These are phyloP conservation scores for Ctenicera cuprea DNA, from an alignment of 2,888 invertebrate species.

Conservation along the genomic window DNA sequence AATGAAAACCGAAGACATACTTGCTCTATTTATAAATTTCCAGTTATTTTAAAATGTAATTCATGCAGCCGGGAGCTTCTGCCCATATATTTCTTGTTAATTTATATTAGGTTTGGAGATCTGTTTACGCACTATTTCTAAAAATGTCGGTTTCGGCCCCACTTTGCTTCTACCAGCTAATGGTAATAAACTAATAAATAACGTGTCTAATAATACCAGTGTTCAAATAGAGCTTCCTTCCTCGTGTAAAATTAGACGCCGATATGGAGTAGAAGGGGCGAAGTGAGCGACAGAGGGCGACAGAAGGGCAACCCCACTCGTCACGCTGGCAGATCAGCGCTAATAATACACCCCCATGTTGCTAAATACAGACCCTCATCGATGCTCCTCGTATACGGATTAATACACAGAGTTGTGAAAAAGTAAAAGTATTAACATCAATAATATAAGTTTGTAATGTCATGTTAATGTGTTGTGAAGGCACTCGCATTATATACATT, in stretches of 20 bases:
- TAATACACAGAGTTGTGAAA: slow-evolving; percentile 32
- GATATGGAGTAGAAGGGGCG: slow-evolving; percentile 59
- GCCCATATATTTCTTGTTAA: slow-evolving; percentile 36
- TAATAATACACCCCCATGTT: slow-evolving; percentile 63
- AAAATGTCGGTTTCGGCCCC: slow-evolving; percentile 61
- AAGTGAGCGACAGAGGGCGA: slow-evolving; percentile 59
- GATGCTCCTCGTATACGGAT: slow-evolving; percentile 43
- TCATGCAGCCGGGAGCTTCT: slow-evolving; percentile 14
- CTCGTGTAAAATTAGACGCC: slow-evolving; percentile 67
- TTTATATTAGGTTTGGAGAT: slow-evolving; percentile 34
- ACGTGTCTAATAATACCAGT: slow-evolving; percentile 67
- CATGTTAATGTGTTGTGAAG: no score
- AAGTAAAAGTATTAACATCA: slow-evolving; percentile 22
- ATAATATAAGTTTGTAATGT: not conserved
- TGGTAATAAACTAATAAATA: slow-evolving; percentile 69
- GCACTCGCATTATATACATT: no score
- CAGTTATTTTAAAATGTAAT: slow-evolving; percentile 37
- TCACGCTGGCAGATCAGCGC: slow-evolving; percentile 60
- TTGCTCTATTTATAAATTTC: slow-evolving; percentile 34
- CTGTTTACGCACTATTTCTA: slow-evolving; percentile 60
- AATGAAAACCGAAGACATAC: slow-evolving; percentile 25
- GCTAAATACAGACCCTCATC: slow-evolving; percentile 60
- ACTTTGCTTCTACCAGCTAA: slow-evolving; percentile 61
- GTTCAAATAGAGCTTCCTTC: slow-evolving; percentile 65
- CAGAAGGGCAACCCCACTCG: slow-evolving; percentile 57